Conservation (phyloP, 2,797 vertebrate species). For the Helostoma temminkii region DNA sequence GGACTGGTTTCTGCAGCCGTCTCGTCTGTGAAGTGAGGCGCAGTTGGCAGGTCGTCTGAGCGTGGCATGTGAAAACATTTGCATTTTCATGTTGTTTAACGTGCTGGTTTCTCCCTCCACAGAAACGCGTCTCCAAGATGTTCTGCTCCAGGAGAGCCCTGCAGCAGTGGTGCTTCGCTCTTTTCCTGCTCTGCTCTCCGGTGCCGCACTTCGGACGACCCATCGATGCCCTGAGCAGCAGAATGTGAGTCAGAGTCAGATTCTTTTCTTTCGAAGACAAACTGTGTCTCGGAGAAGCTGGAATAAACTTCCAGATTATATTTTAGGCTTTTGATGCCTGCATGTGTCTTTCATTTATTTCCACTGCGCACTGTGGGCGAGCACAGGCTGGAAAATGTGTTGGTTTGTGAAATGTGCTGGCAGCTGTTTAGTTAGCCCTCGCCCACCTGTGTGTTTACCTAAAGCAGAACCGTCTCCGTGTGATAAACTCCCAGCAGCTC, state of each 20-base stretch:
- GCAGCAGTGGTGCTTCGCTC: slow-evolving; percentile 90
- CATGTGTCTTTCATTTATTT: slow-evolving; percentile 23
- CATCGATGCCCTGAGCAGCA: slow-evolving; percentile 88
- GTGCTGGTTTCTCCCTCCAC: slow-evolving; percentile 51
- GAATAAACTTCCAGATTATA: background rate
- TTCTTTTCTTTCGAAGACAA: background rate
- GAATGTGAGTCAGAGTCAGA: slow-evolving; percentile 87
- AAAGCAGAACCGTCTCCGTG: slow-evolving; percentile 38
- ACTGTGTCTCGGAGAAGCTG: background rate
- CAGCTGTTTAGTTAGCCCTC: slow-evolving; percentile 72
- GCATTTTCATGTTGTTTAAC: background rate
- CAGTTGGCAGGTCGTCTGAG: background rate
- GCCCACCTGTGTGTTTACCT: slow-evolving; percentile 79
- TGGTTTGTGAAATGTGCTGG: slow-evolving; percentile 68
- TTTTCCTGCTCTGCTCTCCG: slow-evolving; percentile 93
- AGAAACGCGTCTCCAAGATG: slow-evolving; percentile 79
- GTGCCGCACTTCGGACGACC: slow-evolving; percentile 89
- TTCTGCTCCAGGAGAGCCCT: slow-evolving; percentile 87
- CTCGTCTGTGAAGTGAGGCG: slow-evolving; percentile 31
- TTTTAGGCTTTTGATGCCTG: slow-evolving; percentile 14
- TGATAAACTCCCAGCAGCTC: slow-evolving; percentile 48
- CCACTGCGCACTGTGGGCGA: slow-evolving; percentile 46
- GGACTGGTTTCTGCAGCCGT: slow-evolving; percentile 50
- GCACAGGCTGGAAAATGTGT: slow-evolving; percentile 75
- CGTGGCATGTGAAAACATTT: too few species aligned